Evolutionary conservation across 2,797 vertebrate species (phyloP).

Genomic region (Merluccius polli): DNA sequence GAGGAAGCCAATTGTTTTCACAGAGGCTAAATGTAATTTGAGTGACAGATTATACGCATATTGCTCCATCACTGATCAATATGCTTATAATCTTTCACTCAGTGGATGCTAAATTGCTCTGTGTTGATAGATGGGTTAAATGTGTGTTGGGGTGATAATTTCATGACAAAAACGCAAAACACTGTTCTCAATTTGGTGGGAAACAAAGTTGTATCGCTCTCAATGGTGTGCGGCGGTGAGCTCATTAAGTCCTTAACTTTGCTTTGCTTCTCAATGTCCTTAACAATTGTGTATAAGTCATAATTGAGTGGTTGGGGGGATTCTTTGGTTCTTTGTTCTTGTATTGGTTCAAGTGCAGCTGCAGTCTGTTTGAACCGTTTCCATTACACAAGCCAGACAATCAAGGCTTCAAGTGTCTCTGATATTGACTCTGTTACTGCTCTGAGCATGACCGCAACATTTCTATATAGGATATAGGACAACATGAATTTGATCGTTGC

Average conservation of each 20-base stretch:
- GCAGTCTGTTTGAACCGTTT: conserved; percentile 42
- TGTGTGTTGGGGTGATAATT: conserved; percentile 82
- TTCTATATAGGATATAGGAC: neutral
- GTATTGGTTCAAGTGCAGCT: conserved; percentile 52
- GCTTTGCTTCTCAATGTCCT: conserved; percentile 65
- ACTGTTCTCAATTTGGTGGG: conserved; percentile 54
- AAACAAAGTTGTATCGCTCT: conserved; percentile 58
- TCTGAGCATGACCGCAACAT: neutral
- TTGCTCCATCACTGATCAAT: conserved; percentile 59
- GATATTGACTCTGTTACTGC: neutral
- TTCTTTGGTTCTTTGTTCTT: conserved; percentile 50
- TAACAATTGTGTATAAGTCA: conserved; percentile 54
- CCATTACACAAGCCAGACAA: conserved; percentile 38
- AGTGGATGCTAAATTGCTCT: conserved; percentile 64
- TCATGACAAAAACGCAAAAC: conserved; percentile 33
- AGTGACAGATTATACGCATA: conserved; percentile 72
- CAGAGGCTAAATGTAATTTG: conserved; percentile 76
- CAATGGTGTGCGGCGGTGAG: conserved; percentile 67
- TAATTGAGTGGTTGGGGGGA: conserved; percentile 55
- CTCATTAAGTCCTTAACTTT: conserved; percentile 62
- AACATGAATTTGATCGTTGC: neutral
- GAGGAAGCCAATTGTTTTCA: conserved; percentile 75
- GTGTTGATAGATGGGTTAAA: conserved; percentile 67
- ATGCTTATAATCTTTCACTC: neutral
- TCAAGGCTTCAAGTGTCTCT: neutral